Base-by-base conservation (phyloP, 2,113 vertebrate genomes). In the Dasypus novemcinctus region DNA sequence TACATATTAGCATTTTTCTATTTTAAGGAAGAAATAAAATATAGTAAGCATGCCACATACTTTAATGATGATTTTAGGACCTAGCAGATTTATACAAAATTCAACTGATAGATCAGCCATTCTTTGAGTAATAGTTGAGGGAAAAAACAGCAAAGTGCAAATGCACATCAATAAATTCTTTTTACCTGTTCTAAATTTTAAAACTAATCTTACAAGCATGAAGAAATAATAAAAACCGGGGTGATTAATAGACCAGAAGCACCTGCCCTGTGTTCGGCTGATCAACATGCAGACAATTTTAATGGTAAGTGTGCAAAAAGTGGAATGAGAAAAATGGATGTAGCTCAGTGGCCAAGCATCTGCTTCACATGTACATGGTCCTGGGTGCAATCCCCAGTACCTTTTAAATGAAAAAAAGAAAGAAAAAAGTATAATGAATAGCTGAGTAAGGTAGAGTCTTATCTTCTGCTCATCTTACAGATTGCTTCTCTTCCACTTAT, bases 191-290 rank as follows among this genome's bases (percentile, higher is more conserved):
- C 74, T 95, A 95, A 98, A 97, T 95, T 93, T 97, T 96, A 97
- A 98, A 98, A 95, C 89, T 97, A 98, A 98, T 96, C 75, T 96
- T 91, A 91, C 29, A 97, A 97, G 36, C 74, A 97, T 94, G 84
- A 97, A 69, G 0, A 2, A 97, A 95, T 68, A 93, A 85, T 61
- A 76, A 93, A 93, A 87, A 75, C 85, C 94, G 72, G 83, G 91
- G 54, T 94, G 81, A 97, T 96, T 97, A 97, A 97, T 82, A 94
- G 64, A 95, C 76, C 43, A 85, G 79, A 71, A 95, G 49, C 38
- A 52, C 97, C 93, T 97, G 91, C 96, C 91, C 97, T 90, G 46
- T 87, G 82, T 0, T 7, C 27, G 10, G 66, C 69, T 98, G 81
- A 97, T 96, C 96, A 96, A 13, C 0, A 23, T 59, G 78, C 0